phyloP scores from a whole-genome alignment of 2,113 vertebrate genomes.

The Blennius ocellaris region DNA sequence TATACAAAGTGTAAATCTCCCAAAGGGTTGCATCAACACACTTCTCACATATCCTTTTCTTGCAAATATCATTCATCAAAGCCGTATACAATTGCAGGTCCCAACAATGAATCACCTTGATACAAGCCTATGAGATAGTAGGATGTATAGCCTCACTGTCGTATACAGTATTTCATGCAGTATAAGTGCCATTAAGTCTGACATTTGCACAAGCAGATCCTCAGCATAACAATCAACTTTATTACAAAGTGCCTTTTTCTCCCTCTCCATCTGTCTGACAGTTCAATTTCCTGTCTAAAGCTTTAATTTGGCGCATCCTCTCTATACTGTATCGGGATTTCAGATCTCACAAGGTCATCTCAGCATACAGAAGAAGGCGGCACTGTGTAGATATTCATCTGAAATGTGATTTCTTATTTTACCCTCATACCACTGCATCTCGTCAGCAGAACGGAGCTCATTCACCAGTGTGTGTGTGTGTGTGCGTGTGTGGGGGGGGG shows the following conservation, averaged over 20 bases:
- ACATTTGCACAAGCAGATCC: slow-evolving; percentile 65
- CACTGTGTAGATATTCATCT: slow-evolving; percentile 66
- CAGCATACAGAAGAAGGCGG: slow-evolving; percentile 44
- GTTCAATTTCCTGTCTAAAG: slow-evolving; percentile 73
- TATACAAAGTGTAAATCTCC: too few species aligned
- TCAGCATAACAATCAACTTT: slow-evolving; percentile 51
- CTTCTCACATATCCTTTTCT: too few species aligned
- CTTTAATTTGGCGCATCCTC: slow-evolving; percentile 70
- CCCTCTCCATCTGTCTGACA: slow-evolving; percentile 66
- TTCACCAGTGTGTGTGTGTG: slow-evolving; percentile 7
- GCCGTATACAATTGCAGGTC: background rate
- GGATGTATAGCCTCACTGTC: background rate
- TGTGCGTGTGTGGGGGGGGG: too few species aligned
- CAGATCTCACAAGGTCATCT: slow-evolving; percentile 72
- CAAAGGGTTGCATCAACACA: too few species aligned
- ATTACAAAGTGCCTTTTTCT: slow-evolving; percentile 44
- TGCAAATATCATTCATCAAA: too few species aligned
- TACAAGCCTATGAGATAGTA: slow-evolving; percentile 1
- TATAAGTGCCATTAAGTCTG: slow-evolving; percentile 57
- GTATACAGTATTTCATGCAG: slow-evolving; percentile 34
- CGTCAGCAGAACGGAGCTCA: slow-evolving; percentile 39
- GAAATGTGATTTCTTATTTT: slow-evolving; percentile 62
- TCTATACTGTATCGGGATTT: slow-evolving; percentile 56
- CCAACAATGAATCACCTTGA: slow-evolving; percentile 20
- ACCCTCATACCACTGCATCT: slow-evolving; percentile 19